phyloP scores from a whole-genome alignment of 1,140 invertebrate genomes.

The Xylocopa sonorina region DNA sequence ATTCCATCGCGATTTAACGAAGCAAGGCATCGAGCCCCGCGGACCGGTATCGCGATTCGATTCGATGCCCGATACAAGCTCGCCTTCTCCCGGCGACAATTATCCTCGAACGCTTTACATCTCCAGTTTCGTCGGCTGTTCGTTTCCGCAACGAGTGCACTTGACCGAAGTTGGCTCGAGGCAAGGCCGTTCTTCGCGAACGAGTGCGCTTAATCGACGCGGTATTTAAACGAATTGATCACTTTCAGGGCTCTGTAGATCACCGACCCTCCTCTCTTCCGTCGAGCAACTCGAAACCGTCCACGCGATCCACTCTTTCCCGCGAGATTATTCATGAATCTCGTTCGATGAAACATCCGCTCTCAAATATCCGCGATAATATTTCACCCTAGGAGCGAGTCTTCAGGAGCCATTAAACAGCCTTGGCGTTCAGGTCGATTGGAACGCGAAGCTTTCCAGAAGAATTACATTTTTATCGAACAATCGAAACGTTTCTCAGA shows the following conservation, averaged over 20 bases:
- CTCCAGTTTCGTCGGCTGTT: slow-evolving; percentile 26
- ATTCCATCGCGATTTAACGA: slow-evolving; percentile 17
- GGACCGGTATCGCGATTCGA: slow-evolving; percentile 17
- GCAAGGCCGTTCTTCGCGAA: not conserved
- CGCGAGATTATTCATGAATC: not conserved
- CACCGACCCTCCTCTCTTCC: not conserved
- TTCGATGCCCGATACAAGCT: not conserved
- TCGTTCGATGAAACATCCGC: not conserved
- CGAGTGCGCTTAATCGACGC: slow-evolving; percentile 36
- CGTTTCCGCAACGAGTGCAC: slow-evolving; percentile 32
- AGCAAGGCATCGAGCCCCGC: not conserved
- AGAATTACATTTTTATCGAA: too few species aligned
- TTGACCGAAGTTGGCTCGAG: slow-evolving; percentile 34
- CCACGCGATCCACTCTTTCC: too few species aligned
- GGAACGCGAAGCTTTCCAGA: too few species aligned
- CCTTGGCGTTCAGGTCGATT: too few species aligned
- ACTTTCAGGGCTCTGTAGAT: not conserved
- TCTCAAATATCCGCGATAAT: too few species aligned
- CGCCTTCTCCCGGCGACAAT: slow-evolving; percentile 25
- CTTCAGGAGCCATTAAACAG: too few species aligned
- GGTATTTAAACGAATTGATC: slow-evolving; percentile 44
- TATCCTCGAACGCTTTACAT: slow-evolving; percentile 39
- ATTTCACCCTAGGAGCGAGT: too few species aligned
- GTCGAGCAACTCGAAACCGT: not conserved
- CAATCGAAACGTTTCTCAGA: too few species aligned